Base-by-base conservation (phyloP, 2,797 vertebrate species). In the Taeniopygia guttata region DNA sequence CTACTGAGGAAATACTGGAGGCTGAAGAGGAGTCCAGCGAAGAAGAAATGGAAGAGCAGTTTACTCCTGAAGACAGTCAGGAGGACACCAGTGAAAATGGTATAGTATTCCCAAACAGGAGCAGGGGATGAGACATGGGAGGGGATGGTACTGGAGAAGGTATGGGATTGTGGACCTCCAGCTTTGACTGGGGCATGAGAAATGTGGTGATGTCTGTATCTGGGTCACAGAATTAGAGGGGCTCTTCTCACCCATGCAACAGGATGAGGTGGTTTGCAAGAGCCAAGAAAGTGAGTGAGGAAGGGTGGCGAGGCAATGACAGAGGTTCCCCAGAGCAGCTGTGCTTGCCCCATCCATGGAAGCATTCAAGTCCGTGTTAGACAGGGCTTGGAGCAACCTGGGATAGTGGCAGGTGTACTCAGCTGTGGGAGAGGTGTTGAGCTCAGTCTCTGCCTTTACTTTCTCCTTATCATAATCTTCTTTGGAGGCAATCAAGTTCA, bases 31-130 rank as follows among this genome's bases (percentile, higher is more conserved):
- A 96, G 55, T 40, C 81, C 46, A 20, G 26, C 21, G 83, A 83
- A 59, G 85, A 68, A 55, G 92, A 95, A 80, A 49, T 11, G 13
- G 49, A 82, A 58, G 58, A 43, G 20, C 51, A 21, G 1, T 74
- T 32, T 23, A 42, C 9, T 45, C 4, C 30, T 4, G 95, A 96
- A 64, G 94, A 94, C 1, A 77, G 90, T 51, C 89, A 92, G 56
- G 90, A 91, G 75, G 83, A 86, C 64, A 29, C n/a, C 9, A 4
- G 58, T 38, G 86, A 94, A 90, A 93, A 95, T 4, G 97, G 97
- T 98, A 97, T 26, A 13, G 60, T 49, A 52, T 59, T 89, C 36
- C 59, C 49, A 38, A 67, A 38, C 34, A 51, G 4, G 17, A 26
- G 30, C 30, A 25, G 20, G 67, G 63, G 19, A 46, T 60, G 52